These are phyloP conservation scores for Apodemus speciosus DNA, from an alignment of 2,113 vertebrate species.

Conservation along the genomic window DNA sequence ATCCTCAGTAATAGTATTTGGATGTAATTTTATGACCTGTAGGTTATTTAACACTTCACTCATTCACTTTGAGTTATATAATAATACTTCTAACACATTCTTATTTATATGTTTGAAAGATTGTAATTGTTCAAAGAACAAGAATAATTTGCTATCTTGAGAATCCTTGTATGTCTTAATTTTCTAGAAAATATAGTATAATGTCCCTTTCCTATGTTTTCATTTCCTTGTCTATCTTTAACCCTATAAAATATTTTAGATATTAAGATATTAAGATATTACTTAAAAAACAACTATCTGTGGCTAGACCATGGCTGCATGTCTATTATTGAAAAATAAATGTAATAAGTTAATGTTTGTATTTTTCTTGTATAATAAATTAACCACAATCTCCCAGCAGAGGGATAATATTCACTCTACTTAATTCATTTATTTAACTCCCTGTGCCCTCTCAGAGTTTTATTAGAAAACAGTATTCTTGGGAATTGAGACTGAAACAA, in stretches of 20 bases:
- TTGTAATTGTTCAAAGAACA: not conserved
- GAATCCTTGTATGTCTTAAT: not conserved
- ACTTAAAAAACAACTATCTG: not conserved
- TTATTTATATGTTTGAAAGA: not conserved
- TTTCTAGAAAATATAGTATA: not conserved
- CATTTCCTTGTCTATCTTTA: not conserved
- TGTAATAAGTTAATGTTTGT: not conserved
- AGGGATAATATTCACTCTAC: not conserved
- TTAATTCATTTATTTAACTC: slow-evolving; percentile 18
- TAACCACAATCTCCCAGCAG: not conserved
- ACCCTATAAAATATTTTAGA: not conserved
- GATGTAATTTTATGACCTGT: not conserved
- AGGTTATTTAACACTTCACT: not conserved
- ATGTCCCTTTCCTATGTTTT: not conserved
- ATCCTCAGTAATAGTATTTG: not conserved
- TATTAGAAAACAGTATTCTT: not conserved
- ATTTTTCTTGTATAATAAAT: not conserved
- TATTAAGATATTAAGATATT: not conserved
- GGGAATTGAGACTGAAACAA: not conserved
- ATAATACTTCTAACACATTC: not conserved
- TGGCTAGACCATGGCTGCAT: not conserved
- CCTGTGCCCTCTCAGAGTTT: not conserved
- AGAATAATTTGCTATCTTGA: not conserved
- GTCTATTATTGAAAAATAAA: not conserved
- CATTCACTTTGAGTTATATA: not conserved